These are phyloP conservation scores for Mythimna ferrago DNA, from an alignment of 2,888 invertebrate genomes.

Conservation along the genomic window DNA sequence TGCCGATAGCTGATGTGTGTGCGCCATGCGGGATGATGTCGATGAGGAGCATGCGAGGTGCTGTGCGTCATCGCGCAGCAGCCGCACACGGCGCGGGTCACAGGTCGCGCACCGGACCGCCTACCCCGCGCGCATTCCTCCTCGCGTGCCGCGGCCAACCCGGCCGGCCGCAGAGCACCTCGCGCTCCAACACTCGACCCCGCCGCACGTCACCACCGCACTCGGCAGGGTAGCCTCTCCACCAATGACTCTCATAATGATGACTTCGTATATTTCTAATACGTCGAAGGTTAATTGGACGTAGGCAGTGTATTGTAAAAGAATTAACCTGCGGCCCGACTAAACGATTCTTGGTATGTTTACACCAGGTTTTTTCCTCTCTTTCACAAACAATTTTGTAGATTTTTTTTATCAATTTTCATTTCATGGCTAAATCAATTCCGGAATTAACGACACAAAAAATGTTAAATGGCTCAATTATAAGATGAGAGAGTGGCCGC, in stretches of 20 bases:
- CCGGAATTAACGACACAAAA: conserved; percentile 47
- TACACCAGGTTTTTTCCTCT: conserved; percentile 54
- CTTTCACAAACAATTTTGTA: conserved; percentile 67
- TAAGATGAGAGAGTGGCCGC: conserved; percentile 37
- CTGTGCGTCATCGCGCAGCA: conserved; percentile 73
- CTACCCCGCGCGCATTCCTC: conserved; percentile 80
- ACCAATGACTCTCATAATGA: conserved; percentile 81
- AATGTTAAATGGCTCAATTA: conserved; percentile 60
- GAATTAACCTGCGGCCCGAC: conserved; percentile 79
- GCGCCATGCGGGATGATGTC: conserved; percentile 43
- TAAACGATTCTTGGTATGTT: conserved; percentile 56
- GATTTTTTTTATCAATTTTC: conserved; percentile 58
- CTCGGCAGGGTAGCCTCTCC: conserved; percentile 68
- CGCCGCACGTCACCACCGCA: conserved; percentile 39
- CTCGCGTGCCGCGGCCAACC: conserved; percentile 62
- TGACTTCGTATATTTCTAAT: conserved; percentile 86
- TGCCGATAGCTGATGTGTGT: conserved; percentile 54
- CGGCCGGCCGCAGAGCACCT: conserved; percentile 45
- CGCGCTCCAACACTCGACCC: conserved; percentile 1
- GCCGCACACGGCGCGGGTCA: conserved; percentile 73
- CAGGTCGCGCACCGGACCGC: conserved; percentile 82
- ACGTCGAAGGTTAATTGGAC: conserved; percentile 89
- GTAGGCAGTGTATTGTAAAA: conserved; percentile 85
- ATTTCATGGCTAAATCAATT: conserved; percentile 62
- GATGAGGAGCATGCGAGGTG: conserved; percentile 50